Conservation (phyloP, 2,888 invertebrate species). For the Melipona bicolor region DNA sequence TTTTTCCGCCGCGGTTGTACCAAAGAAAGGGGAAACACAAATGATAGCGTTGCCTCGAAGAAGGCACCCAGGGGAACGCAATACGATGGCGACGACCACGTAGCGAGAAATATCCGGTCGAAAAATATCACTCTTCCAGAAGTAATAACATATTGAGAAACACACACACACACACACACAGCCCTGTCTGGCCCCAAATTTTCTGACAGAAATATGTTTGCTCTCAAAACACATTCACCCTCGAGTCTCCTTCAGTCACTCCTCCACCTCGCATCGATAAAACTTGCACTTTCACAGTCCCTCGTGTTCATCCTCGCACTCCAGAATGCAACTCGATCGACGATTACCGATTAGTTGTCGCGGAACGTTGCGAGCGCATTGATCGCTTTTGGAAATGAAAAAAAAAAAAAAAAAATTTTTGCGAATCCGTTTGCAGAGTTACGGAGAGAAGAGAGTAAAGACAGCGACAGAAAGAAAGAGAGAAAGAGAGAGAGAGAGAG, state of each 20-base stretch:
- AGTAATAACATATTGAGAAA: not conserved
- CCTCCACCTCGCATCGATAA: not conserved
- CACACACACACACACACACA: not conserved
- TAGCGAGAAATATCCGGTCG: not conserved
- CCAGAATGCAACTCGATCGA: not conserved
- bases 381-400: not conserved
- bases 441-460: not conserved
- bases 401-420: not conserved
- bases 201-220: slow-evolving; percentile 1
- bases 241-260: too few relatives aligned
- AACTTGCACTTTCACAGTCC: not conserved
- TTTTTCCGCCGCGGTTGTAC: not conserved
- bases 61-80: not conserved
- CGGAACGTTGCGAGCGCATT: too few relatives aligned
- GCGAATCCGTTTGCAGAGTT: not conserved
- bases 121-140: not conserved
- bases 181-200: not conserved
- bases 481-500: not conserved
- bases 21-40: not conserved
- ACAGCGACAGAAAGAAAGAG: slow-evolving; percentile 19
- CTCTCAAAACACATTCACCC: slow-evolving; percentile 1
- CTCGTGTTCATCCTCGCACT: not conserved
- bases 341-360: not conserved
- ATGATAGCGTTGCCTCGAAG: not conserved
- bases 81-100: not conserved